A percentile compares a stretch with the other conserved stretches of the same genome.
phyloP scores from a whole-genome alignment of 2,888 invertebrate genomes.

The Euplexia lucipara region DNA sequence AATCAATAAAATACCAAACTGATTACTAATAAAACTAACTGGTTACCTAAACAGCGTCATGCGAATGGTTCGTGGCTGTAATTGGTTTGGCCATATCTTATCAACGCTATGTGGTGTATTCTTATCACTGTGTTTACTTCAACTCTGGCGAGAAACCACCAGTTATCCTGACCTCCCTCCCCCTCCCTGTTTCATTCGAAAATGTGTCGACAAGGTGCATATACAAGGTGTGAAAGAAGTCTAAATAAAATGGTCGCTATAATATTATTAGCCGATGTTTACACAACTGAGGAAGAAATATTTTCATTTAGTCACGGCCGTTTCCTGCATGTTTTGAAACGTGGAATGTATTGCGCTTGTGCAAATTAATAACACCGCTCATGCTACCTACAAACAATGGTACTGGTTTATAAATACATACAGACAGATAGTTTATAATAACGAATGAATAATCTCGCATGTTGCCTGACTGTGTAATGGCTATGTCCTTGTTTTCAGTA shows the following conservation, averaged over 20 bases:
- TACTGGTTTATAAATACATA: slow-evolving; percentile 75
- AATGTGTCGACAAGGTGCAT: slow-evolving; percentile 10
- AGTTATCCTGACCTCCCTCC: slow-evolving; percentile 46
- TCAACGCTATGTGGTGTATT: slow-evolving; percentile 71
- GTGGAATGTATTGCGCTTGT: slow-evolving; percentile 72
- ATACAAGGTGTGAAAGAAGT: slow-evolving; percentile 48
- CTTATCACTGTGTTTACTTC: slow-evolving; percentile 76
- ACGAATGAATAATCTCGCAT: slow-evolving; percentile 57
- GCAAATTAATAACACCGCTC: slow-evolving; percentile 65
- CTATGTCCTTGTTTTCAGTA: slow-evolving; percentile 47
- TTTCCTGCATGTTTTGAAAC: slow-evolving; percentile 75
- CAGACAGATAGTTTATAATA: slow-evolving; percentile 53
- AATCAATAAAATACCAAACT: slow-evolving; percentile 30
- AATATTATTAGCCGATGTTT: slow-evolving; percentile 76
- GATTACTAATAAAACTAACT: slow-evolving; percentile 41
- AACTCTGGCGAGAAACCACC: slow-evolving; percentile 67
- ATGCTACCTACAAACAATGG: slow-evolving; percentile 74
- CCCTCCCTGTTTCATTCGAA: slow-evolving; percentile 26
- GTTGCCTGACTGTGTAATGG: slow-evolving; percentile 37
- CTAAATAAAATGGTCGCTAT: slow-evolving; percentile 56
- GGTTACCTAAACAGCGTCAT: slow-evolving; percentile 68
- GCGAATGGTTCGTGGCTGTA: slow-evolving; percentile 70
- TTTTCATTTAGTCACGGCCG: slow-evolving; percentile 73
- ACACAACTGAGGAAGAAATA: slow-evolving; percentile 79
- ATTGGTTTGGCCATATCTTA: slow-evolving; percentile 80